A percentile compares a stretch with the other conserved stretches of the same genome.
Conservation (phyloP, 2,797 vertebrate species). For the Centropyge bicolor region DNA sequence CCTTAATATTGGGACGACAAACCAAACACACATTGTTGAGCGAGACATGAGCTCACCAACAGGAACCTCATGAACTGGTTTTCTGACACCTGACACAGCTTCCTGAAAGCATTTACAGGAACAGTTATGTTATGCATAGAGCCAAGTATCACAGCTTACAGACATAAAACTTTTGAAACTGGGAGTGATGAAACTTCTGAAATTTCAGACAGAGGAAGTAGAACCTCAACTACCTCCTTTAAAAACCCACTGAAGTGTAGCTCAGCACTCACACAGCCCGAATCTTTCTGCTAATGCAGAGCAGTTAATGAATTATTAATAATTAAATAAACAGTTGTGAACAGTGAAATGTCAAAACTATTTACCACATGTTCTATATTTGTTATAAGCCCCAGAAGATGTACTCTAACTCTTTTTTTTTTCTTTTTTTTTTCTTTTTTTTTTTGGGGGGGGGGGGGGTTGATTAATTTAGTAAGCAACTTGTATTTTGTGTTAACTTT, state of each 20-base stretch:
- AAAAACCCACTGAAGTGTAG: no score
- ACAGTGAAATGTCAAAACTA: neutral
- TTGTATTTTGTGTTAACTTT: neutral
- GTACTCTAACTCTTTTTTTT: neutral
- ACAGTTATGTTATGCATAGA: neutral
- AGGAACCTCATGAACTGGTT: slow-evolving; percentile 56
- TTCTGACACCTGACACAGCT: slow-evolving; percentile 53
- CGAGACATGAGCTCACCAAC: slow-evolving; percentile 62
- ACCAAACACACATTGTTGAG: slow-evolving; percentile 57
- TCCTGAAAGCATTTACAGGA: slow-evolving; percentile 13
- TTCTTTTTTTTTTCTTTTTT: no score
- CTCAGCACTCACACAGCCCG: no score
- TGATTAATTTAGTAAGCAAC: neutral
- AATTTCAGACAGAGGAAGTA: neutral
- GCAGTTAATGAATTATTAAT: neutral
- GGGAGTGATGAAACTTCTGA: neutral
- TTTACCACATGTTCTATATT: slow-evolving; percentile 2
- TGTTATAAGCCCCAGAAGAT: neutral
- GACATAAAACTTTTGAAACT: neutral
- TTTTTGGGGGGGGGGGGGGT: no score
- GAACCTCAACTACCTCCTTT: neutral
- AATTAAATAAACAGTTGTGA: neutral
- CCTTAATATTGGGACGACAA: no score
- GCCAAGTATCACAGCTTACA: slow-evolving; percentile 15
- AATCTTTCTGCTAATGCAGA: neutral